Base-by-base conservation (phyloP, 1,140 invertebrate genomes). In the Octopus sinensis region DNA sequence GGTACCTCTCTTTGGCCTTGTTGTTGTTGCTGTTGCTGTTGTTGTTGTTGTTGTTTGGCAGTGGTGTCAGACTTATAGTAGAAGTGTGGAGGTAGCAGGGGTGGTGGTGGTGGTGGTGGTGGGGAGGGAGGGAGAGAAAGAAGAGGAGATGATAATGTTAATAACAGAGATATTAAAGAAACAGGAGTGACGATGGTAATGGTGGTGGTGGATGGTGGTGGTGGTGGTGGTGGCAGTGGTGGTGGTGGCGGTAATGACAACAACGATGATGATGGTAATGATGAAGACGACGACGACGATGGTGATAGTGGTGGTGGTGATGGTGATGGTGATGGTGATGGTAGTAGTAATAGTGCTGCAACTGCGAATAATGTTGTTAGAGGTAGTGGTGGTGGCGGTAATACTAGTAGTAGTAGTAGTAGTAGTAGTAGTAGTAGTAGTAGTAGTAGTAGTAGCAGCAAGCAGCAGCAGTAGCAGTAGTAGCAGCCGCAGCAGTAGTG, bases 271-370 rank as follows among this genome's bases (percentile, higher is more conserved):
- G 54, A 4, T 53, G 10, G 62, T 53, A 51, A 4, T 53, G 54
- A 4, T 75, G n/a, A n/a, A n/a, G n/a, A n/a, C n/a, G n/a, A 6
- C 51, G 54, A 52, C 2, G 6, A 77, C 53, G 23, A 81, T 4
- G 30, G 77, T 43, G 23, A 81, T 76, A 52, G 77, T 76, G 73
- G 43, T 51, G 52, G 54, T 53, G 52, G 76, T 13, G 51, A 62
- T 54, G 23, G 54, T 54, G 51, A 76, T 6, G 43, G 62, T 53
- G 13, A 78, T 5, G 76, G 9, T 43, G 12, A 52, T 53, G 54
- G 43, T 13, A 43, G 43, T 30, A 79, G 78, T 52, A 53, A 77
- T 30, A 79, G 78, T 13, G 78, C 51, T 30, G 54, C 43, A 79
- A 53, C 51, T 30, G n/a, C 9, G 53, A 53, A 53, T 23, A 53